These are phyloP conservation scores for Zygothrica quintamaculata DNA, from an alignment of 2,888 invertebrate species.

Conservation along the genomic window DNA sequence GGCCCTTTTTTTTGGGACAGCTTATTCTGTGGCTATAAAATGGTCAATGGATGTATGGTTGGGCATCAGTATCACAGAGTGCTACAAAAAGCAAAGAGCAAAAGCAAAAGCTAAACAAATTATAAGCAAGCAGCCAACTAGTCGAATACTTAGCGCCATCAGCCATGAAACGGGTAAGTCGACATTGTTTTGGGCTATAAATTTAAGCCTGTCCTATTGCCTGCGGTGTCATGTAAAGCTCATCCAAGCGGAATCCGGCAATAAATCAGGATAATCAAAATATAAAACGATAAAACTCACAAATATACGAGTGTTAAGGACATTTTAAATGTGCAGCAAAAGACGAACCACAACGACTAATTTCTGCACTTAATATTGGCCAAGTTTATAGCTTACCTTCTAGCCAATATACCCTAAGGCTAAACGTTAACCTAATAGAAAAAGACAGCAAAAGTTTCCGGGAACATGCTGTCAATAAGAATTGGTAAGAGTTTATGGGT, in stretches of 20 bases:
- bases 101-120: conserved; percentile 43
- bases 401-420: conserved; percentile 6
- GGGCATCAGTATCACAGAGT: conserved; percentile 61
- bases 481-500: conserved; percentile 4
- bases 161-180: conserved; percentile 73
- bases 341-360: background rate
- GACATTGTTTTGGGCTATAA: conserved; percentile 46
- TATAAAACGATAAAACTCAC: conserved; percentile 50
- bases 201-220: conserved; percentile 39
- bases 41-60: conserved; percentile 26
- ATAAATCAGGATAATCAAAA: conserved; percentile 57
- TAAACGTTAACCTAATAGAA: background rate
- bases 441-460: conserved; percentile 24
- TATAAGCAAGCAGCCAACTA: conserved; percentile 51
- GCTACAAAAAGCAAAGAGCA: conserved; percentile 39
- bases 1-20: conserved; percentile 38
- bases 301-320: conserved; percentile 41
- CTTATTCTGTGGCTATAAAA: conserved; percentile 58
- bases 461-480: conserved; percentile 38
- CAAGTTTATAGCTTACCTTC: too few relatives aligned
- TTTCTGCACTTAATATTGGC: conserved; percentile 15
- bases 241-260: conserved; percentile 40
- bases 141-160: conserved; percentile 61
- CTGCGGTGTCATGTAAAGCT: conserved; percentile 46
- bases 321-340: conserved; percentile 34